Conservation (phyloP, 2,888 invertebrate species). For the Pandemis corylana region DNA sequence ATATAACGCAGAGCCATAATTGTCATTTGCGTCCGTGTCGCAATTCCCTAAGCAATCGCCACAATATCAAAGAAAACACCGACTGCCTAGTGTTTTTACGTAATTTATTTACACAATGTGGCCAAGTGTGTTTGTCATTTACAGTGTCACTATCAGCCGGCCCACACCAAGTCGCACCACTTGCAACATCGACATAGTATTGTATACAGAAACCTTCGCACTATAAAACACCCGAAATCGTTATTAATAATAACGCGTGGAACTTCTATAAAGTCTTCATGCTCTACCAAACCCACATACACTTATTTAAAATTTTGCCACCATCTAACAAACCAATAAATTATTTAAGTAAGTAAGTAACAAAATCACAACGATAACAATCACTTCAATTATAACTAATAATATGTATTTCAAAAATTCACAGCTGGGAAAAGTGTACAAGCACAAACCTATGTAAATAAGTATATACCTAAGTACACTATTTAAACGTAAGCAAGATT, state of each 20-base stretch:
- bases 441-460: not conserved
- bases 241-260: not conserved
- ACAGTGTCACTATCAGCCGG: conserved; percentile 53
- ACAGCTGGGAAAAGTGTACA: not conserved
- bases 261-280: not conserved
- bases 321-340: not conserved
- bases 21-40: conserved; percentile 49
- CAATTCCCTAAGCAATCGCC: conserved; percentile 44
- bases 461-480: not conserved
- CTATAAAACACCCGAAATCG: not conserved
- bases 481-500: not conserved
- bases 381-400: not conserved
- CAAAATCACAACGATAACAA: not conserved
- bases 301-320: not conserved
- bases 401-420: not conserved
- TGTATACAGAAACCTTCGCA: conserved; percentile 21
- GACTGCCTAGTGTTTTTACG: conserved; percentile 49
- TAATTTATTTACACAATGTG: conserved; percentile 58
- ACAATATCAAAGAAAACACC: conserved; percentile 52
- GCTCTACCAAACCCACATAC: not conserved
- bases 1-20: conserved; percentile 47
- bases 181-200: conserved; percentile 35
- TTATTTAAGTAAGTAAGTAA: not conserved
- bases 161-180: conserved; percentile 33
- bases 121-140: conserved; percentile 54